Evolutionary conservation across 30 jellyfish, hydroid and myxozoan genomes (phyloP), one percentile per base, ranked within the genome.

Genomic region (Nemopilema nomurai): DNA sequence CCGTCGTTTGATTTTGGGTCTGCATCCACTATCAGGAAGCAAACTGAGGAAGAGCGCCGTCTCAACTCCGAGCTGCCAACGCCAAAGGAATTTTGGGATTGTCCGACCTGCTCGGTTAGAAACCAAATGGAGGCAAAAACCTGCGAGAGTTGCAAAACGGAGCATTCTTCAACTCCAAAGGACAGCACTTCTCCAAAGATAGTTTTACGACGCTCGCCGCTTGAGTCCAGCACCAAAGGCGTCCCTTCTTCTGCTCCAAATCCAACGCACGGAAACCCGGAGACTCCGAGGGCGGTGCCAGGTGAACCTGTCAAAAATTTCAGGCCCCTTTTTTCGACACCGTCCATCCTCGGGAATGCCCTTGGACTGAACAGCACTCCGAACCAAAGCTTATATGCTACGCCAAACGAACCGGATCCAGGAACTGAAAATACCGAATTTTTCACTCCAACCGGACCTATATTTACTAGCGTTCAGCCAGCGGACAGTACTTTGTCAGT

Each of bases 391-490:
- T 23, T 67, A 21, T 67, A n/a, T 67, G 31, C 31, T 20, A 49
- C 70, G 19, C 63, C 84, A n/a, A 74, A 22, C 23, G 63, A 22
- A n/a, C 41, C 32, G 18, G 31, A 41, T 49, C 49, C 21, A 23
- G 18, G 69, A 17, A 28, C 31, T 8, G 84, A 74, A 0, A 74
- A 27, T 19, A 0, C 82, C 6, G 82, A 30, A 41, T 33, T 63
- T 49, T 82, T 70, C 69, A 69, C 78, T 8, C 87, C 87, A 51
- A 32, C 87, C 41, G 87, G 87, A 57, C 17, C 67, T 3, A 50
- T 77, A 27, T 67, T 31, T 32, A 24, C 71, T 30, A 49, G 13
- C 13, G 57, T 13, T 41, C 57, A 41, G 13, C 57, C 57, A 41
- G 13, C 6, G 57, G 57, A 41, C 57, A 13, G 57, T 41, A 6